These are phyloP conservation scores for Gonocerus acuteangulatus DNA, from an alignment of 2,888 invertebrate species.

Conservation along the genomic window DNA sequence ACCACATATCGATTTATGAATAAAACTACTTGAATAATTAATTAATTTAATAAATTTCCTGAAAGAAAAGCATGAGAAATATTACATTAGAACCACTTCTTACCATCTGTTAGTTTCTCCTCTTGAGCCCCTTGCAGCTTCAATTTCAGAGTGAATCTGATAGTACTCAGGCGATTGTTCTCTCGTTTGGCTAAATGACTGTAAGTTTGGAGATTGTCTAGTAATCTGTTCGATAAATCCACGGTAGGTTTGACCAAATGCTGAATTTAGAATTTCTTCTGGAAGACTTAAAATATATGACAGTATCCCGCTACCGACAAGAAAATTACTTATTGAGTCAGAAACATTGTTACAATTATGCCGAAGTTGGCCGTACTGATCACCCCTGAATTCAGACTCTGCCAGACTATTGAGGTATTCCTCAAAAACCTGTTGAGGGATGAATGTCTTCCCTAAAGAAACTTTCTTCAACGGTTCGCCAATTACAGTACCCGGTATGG, in stretches of 20 bases:
- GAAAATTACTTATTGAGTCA: conserved; percentile 74
- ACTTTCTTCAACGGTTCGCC: conserved; percentile 57
- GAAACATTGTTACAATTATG: conserved; percentile 91
- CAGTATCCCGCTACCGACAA: conserved; percentile 73
- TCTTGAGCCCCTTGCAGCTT: conserved; percentile 71
- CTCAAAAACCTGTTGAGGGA: conserved; percentile 71
- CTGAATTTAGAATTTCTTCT: conserved; percentile 63
- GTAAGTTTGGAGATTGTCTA: conserved; percentile 25
- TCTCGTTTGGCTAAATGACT: conserved; percentile 30
- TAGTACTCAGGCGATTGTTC: conserved; percentile 61
- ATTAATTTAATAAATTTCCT: too few species aligned
- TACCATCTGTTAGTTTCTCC: too few species aligned
- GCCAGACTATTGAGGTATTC: conserved; percentile 74
- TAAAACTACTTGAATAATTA: too few species aligned
- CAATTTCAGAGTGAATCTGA: conserved; percentile 64
- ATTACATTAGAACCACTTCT: too few species aligned
- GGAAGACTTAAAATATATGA: conserved; percentile 76
- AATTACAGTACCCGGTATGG: conserved; percentile 50
- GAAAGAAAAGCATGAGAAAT: too few species aligned
- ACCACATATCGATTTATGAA: too few species aligned
- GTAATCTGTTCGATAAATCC: conserved; percentile 31
- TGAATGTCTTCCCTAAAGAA: conserved; percentile 69
- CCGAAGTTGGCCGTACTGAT: conserved; percentile 67
- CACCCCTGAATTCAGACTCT: conserved; percentile 62
- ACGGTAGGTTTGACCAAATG: conserved; percentile 34